A percentile compares a stretch with the other conserved stretches of the same genome.
phyloP scores from a whole-genome alignment of 1,140 invertebrate genomes.

The Zaprionus camerounensis region DNA sequence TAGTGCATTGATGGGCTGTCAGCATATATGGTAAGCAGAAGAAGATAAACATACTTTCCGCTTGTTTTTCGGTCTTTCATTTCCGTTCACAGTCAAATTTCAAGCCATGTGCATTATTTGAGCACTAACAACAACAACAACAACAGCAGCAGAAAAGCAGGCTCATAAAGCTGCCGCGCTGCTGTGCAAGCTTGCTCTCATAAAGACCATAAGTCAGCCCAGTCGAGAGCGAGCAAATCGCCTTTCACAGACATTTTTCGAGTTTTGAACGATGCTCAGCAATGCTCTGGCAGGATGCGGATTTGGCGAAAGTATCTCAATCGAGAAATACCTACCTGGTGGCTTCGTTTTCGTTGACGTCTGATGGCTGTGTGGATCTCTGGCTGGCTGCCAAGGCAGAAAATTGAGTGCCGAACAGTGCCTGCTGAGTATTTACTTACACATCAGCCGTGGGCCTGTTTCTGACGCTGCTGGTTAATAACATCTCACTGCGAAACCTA shows the following conservation, averaged over 20 bases:
- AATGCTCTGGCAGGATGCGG: constrained; percentile 2
- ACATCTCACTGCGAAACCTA: constrained; percentile 35
- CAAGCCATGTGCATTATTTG: constrained; percentile 10
- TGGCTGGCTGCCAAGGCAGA: constrained; percentile 22
- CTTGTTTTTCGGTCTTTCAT: background rate
- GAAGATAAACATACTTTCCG: background rate
- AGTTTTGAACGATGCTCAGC: constrained; percentile 21
- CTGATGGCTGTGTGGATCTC: background rate
- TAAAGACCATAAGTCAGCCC: constrained; percentile 15
- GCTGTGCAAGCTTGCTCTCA: constrained; percentile 4
- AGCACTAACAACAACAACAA: background rate
- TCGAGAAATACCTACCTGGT: constrained; percentile 58
- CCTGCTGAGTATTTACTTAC: constrained; percentile 41
- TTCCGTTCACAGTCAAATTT: constrained; percentile 1
- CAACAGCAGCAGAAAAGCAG: background rate
- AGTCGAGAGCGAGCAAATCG: constrained; percentile 10
- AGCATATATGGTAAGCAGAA: background rate
- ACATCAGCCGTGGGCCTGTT: constrained; percentile 19
- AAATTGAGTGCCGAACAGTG: constrained; percentile 24
- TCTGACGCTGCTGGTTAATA: constrained; percentile 24
- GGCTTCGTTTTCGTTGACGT: constrained; percentile 22
- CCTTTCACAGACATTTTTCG: constrained; percentile 34
- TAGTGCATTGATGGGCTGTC: background rate
- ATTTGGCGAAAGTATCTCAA: constrained; percentile 55
- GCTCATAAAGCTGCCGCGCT: background rate